phyloP scores from a whole-genome alignment of 2,113 vertebrate genomes.

The Panthera tigris region DNA sequence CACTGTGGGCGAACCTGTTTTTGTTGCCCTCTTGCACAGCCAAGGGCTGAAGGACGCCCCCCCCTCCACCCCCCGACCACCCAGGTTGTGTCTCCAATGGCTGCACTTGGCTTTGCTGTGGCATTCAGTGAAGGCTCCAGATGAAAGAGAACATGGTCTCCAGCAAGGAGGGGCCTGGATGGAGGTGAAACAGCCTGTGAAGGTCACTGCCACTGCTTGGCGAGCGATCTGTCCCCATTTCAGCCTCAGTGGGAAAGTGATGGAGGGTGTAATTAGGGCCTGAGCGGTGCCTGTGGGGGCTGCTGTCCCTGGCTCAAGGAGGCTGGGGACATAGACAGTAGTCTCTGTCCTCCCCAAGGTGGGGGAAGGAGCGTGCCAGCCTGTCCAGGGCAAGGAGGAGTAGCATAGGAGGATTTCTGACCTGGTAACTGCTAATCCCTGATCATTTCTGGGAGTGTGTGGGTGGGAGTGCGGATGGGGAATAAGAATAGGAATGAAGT shows the following conservation, averaged over 20 bases:
- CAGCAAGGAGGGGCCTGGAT: slow-evolving; percentile 59
- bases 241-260: slow-evolving; percentile 78
- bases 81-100: not conserved
- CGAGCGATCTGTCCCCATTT: slow-evolving; percentile 75
- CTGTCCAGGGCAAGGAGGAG: accelerated
- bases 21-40: accelerated
- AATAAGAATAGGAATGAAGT: too few relatives aligned
- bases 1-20: accelerated
- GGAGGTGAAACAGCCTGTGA: slow-evolving; percentile 67
- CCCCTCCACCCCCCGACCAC: accelerated
- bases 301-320: slow-evolving; percentile 26
- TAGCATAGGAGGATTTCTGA: accelerated
- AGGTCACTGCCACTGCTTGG: slow-evolving; percentile 65
- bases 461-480: accelerated
- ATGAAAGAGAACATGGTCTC: slow-evolving; percentile 26
- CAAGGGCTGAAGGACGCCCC: not conserved
- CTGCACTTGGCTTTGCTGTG: not conserved
- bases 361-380: too few relatives aligned
- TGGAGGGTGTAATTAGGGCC: slow-evolving; percentile 78
- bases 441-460: not conserved
- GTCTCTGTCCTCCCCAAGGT: not conserved
- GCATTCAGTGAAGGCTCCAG: accelerated
- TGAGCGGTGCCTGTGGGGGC: not conserved
- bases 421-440: accelerated
- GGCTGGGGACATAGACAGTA: not conserved